A percentile compares a stretch with the other conserved stretches of the same genome.
These are phyloP conservation scores for Zosterops lateralis DNA, from an alignment of 2,113 vertebrate genomes.

Conservation along the genomic window DNA sequence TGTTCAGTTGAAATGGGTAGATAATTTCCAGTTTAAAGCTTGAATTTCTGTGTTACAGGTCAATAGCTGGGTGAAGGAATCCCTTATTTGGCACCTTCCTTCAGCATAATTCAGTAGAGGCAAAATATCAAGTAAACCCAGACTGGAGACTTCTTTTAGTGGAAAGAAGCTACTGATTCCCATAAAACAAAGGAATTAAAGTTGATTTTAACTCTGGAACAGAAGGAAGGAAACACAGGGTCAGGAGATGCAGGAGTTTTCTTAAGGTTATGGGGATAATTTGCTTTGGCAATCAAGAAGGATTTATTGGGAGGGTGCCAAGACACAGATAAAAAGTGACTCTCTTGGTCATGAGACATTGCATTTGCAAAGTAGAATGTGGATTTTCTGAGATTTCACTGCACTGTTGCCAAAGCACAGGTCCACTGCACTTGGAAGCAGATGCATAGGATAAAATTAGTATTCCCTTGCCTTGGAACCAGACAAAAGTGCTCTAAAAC, in stretches of 20 bases:
- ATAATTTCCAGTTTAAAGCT: not conserved
- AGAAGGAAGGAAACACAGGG: not conserved
- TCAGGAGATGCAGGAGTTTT: not conserved
- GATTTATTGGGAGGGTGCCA: not conserved
- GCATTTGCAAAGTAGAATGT: not conserved
- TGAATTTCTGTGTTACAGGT: not conserved
- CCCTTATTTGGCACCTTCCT: not conserved
- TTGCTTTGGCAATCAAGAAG: not conserved
- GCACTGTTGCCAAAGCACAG: not conserved
- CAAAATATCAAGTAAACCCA: not conserved
- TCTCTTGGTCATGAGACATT: not conserved
- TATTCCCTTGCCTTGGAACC: not conserved
- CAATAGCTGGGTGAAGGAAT: not conserved
- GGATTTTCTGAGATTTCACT: not conserved
- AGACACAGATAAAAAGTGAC: not conserved
- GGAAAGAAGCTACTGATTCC: not conserved
- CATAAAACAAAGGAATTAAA: slow-evolving; percentile 3
- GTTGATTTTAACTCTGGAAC: not conserved
- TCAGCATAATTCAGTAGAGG: not conserved
- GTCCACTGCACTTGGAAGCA: not conserved
- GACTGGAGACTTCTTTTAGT: not conserved
- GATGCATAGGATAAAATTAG: not conserved
- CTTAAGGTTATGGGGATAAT: not conserved
- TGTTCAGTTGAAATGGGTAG: not conserved
- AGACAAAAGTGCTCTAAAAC: not conserved